Evolutionary conservation across 2,113 vertebrate genomes (phyloP), one percentile per base, ranked within the genome.

Genomic region (Candoia aspera): DNA sequence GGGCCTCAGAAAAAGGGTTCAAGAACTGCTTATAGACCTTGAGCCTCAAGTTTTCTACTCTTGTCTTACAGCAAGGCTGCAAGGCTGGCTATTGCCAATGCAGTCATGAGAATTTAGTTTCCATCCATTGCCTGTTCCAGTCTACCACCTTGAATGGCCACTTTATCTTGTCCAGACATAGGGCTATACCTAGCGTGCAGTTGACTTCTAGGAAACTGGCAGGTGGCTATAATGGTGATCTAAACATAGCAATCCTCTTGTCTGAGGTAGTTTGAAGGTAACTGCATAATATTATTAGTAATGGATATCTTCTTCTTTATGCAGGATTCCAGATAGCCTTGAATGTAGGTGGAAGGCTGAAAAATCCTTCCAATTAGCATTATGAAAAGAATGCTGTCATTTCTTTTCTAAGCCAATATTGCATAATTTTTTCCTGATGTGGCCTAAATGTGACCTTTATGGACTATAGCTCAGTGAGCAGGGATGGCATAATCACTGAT

Each of bases 311-410:
- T 83, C 73, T 88, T 92, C 2, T 83, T 93, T 93, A 54, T 15
- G 24, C 90, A 93, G 86, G 90, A n/a, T 4, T 87, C 0, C 49
- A 68, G 90, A 88, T 92, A 93, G 57, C 29, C 84, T 53, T 94
- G 0, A 64, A 79, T 90, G 2, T 87, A 84, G 93, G 89, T 60
- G 84, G 37, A 19, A 60, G 90, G 60, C n/a, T 42, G 58, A 2
- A 62, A 79, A 85, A 88, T 58, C 23, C 15, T 87, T 57, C 24
- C 86, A 57, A 73, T 57, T 87, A 68, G 23, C 8, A 87, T 87
- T 33, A 29, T 55, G 55, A 95, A 58, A 64, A 37, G 19, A 53
- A 46, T 23, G 19, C 46, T 85, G n/a, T 15, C 42, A 29, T 59
- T 49, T 90, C 8, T n/a, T 87, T 91, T 46, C 62, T 79, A 46